Conservation (phyloP, 2,797 vertebrate species). For the Eulemur coronatus region DNA sequence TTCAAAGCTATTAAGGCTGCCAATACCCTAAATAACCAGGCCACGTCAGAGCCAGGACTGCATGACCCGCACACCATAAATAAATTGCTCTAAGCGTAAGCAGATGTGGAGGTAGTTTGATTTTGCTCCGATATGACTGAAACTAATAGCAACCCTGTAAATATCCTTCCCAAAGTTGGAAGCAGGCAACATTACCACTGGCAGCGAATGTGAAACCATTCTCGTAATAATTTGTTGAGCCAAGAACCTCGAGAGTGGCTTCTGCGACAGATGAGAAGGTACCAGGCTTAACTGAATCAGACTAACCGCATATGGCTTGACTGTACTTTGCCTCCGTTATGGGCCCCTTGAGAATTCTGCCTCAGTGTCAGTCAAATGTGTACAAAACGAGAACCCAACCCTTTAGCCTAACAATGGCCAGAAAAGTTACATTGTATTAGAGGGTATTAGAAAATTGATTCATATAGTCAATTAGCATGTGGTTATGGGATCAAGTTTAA, state of each 20-base stretch:
- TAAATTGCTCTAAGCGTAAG: constrained; percentile 45
- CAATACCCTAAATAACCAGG: constrained; percentile 30
- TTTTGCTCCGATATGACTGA: constrained; percentile 70
- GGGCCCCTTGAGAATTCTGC: constrained; percentile 45
- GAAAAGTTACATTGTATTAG: background rate
- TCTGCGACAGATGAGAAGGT: constrained; percentile 72
- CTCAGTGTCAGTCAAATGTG: constrained; percentile 57
- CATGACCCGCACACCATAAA: background rate
- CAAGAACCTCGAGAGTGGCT: constrained; percentile 66
- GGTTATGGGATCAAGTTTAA: background rate
- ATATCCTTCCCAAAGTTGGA: constrained; percentile 75
- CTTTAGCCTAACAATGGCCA: background rate
- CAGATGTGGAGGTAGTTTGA: constrained; percentile 29
- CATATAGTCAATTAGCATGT: background rate
- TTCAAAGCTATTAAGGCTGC: constrained; percentile 49
- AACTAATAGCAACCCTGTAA: constrained; percentile 68
- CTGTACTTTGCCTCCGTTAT: constrained; percentile 52
- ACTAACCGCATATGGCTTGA: constrained; percentile 46
- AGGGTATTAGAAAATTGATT: constrained; percentile 10
- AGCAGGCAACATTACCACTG: constrained; percentile 63
- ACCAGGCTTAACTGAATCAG: constrained; percentile 67
- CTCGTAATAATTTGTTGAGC: constrained; percentile 79
- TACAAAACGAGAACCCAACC: constrained; percentile 49
- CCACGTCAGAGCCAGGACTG: background rate
- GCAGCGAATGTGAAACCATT: constrained; percentile 73